phyloP scores from a whole-genome alignment of 2,113 vertebrate species.

The Nothobranchius kuhntae region DNA sequence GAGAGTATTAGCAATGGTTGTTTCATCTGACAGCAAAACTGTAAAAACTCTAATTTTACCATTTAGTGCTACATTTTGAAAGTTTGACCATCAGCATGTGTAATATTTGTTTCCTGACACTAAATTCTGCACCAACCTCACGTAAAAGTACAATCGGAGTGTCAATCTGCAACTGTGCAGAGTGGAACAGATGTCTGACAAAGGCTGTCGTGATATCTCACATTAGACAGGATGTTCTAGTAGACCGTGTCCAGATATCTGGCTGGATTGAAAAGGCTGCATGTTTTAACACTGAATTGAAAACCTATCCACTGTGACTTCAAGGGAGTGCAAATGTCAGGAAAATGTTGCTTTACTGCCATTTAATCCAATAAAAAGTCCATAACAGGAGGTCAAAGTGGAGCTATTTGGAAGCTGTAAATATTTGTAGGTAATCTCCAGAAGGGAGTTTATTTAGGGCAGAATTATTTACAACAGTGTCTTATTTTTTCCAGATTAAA shows the following conservation, averaged over 20 bases:
- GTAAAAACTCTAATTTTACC: conserved; percentile 17
- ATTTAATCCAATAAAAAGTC: not conserved
- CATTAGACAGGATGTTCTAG: conserved; percentile 34
- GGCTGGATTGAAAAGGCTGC: not conserved
- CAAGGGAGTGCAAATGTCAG: conserved; percentile 10
- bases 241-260: conserved; percentile 38
- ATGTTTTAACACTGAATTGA: conserved; percentile 13
- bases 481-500: not conserved
- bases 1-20: conserved; percentile 4
- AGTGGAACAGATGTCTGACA: conserved; percentile 46
- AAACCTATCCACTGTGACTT: conserved; percentile 7
- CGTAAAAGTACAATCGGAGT: conserved; percentile 23
- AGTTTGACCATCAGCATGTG: conserved; percentile 20
- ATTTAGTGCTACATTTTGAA: conserved; percentile 7
- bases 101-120: conserved; percentile 30
- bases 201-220: conserved; percentile 30
- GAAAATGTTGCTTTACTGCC: conserved; percentile 16
- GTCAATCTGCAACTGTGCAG: conserved; percentile 33
- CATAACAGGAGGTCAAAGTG: conserved; percentile 13
- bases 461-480: conserved; percentile 3
- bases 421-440: not conserved
- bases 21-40: conserved; percentile 22
- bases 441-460: not conserved
- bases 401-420: not conserved
- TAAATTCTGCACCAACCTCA: conserved; percentile 7